A percentile compares a stretch with the other conserved stretches of the same genome.
phyloP scores from a whole-genome alignment of 1,140 invertebrate genomes.

The Bombus confusus region DNA sequence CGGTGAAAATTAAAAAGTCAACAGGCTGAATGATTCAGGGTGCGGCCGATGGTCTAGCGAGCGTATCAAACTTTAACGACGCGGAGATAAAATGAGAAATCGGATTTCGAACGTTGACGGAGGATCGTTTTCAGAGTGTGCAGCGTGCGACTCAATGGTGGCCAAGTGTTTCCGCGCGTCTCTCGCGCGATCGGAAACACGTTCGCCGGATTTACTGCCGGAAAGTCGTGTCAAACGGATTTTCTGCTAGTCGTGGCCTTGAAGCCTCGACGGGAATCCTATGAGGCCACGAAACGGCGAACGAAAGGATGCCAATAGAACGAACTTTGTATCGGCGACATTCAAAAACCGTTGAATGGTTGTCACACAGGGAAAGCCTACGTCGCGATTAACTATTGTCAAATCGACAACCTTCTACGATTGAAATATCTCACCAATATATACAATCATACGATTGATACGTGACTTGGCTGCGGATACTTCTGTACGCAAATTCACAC shows the following conservation, averaged over 20 bases:
- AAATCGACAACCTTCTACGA: constrained; percentile 1
- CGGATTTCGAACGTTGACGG: constrained; percentile 13
- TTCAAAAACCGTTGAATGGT: constrained; percentile 13
- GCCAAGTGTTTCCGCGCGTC: not conserved
- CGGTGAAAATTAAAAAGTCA: not conserved
- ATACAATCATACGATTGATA: too few relatives aligned
- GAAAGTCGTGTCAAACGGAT: constrained; percentile 42
- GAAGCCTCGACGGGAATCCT: constrained; percentile 2
- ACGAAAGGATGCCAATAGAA: constrained; percentile 41
- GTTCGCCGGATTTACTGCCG: constrained; percentile 39
- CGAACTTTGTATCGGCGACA: constrained; percentile 59
- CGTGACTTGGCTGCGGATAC: too few relatives aligned
- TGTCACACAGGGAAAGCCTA: not conserved
- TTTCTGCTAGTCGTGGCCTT: constrained; percentile 35
- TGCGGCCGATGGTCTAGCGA: not conserved
- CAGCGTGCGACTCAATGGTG: too few relatives aligned
- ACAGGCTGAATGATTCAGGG: not conserved
- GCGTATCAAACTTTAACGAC: not conserved
- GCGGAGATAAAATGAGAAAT: constrained; percentile 26
- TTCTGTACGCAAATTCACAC: too few relatives aligned
- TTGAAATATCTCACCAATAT: constrained; percentile 15
- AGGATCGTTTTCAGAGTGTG: not conserved
- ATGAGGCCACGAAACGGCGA: not conserved
- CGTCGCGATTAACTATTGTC: not conserved
- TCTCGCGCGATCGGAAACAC: constrained; percentile 25